These are phyloP conservation scores for Drosophila nigricruria DNA, from an alignment of 2,888 invertebrate species.

Conservation along the genomic window DNA sequence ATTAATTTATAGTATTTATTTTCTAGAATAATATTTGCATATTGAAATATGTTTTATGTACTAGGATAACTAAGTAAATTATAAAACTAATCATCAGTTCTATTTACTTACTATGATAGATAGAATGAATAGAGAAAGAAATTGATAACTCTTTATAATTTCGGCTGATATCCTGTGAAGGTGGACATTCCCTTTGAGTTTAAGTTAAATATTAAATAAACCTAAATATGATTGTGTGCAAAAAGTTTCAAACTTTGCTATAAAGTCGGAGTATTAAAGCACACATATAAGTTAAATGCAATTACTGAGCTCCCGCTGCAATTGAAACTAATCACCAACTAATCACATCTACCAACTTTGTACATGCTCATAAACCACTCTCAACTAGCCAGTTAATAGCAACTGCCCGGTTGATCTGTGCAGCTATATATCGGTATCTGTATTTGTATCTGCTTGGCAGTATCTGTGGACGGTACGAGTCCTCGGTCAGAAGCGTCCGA, in stretches of 20 bases:
- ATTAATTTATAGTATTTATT: neutral
- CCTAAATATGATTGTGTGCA: neutral
- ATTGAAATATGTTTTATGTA: neutral
- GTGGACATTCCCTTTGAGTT: too few species aligned
- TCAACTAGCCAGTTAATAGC: slow-evolving; percentile 41
- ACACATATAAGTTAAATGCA: slow-evolving; percentile 26
- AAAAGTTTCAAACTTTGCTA: neutral
- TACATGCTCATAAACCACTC: slow-evolving; percentile 51
- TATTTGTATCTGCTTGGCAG: slow-evolving; percentile 19
- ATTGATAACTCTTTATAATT: too few species aligned
- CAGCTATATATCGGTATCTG: slow-evolving; percentile 21
- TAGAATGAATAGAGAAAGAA: too few species aligned
- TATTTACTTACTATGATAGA: too few species aligned
- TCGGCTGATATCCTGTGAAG: too few species aligned
- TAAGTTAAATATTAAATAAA: neutral
- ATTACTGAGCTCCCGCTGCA: slow-evolving; percentile 37
- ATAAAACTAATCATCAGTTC: neutral
- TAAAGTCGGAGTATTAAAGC: neutral
- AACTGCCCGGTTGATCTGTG: slow-evolving; percentile 22
- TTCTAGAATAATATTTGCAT: neutral
- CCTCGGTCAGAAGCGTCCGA: slow-evolving; percentile 28
- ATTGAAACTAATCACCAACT: slow-evolving; percentile 58
- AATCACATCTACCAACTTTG: slow-evolving; percentile 56
- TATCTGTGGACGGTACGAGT: slow-evolving; percentile 8
- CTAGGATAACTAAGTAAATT: neutral